Percentiles rank a stretch among this genome's conserved stretches.
Conservation (phyloP, 2,113 vertebrate genomes). For the Oreocharis arfaki region DNA sequence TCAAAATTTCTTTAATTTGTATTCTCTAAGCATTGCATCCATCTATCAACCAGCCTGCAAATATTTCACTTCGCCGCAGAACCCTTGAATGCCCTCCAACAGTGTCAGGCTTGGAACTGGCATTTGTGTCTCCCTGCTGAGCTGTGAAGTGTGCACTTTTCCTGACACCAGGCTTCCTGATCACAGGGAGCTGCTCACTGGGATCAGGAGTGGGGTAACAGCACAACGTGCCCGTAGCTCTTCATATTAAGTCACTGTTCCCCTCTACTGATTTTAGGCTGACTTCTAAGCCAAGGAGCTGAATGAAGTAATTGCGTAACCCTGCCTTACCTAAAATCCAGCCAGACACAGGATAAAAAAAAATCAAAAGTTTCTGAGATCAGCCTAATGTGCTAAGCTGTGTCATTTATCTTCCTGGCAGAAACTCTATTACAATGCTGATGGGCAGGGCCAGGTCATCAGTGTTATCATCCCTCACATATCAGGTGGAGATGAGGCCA, state of each 20-base stretch:
- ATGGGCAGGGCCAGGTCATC: not conserved
- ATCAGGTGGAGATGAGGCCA: not conserved
- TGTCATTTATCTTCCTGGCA: not conserved
- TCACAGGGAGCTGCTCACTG: not conserved
- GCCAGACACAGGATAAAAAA: not conserved
- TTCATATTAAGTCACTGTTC: not conserved
- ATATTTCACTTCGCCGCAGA: not conserved
- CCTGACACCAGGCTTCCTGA: not conserved
- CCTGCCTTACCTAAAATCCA: not conserved
- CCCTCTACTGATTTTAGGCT: not conserved
- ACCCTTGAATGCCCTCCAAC: not conserved
- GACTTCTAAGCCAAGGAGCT: not conserved
- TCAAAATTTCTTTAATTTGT: not conserved
- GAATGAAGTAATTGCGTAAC: not conserved
- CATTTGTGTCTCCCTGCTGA: not conserved
- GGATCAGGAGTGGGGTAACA: not conserved
- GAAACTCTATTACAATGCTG: not conserved
- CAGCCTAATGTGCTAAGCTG: not conserved
- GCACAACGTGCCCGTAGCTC: fast-evolving
- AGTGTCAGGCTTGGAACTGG: not conserved
- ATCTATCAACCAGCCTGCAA: not conserved
- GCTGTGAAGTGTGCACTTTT: not conserved
- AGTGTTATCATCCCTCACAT: not conserved
- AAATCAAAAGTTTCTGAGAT: not conserved
- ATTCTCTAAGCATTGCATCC: not conserved